Base-by-base conservation (phyloP, 2,797 vertebrate species). In the Cynodonichthys magdalenae region DNA sequence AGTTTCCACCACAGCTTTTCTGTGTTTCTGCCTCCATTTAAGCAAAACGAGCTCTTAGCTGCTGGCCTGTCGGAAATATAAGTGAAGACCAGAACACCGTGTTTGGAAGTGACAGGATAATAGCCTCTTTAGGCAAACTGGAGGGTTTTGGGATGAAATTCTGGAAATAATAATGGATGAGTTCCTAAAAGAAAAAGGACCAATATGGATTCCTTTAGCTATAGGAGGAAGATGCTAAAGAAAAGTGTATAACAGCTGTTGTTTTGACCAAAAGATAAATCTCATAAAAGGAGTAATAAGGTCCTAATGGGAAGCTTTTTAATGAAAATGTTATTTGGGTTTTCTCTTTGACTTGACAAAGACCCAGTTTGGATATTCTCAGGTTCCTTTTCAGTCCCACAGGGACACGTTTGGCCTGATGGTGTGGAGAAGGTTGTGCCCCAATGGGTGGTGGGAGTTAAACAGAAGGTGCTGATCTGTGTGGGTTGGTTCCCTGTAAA, bases 21-120 rank as follows among this genome's bases (percentile, higher is more conserved):
- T 80, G 86, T 79, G 82, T 83, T 31, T 82, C 81, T 54, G 71
- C 77, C 75, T 73, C 27, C 51, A 84, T 82, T 77, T 77, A 74
- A 75, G 79, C 71, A 79, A 88, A 90, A 89, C 71, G 69, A 84
- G 86, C 83, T 85, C 89, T 90, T 87, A 86, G 83, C 71, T 28
- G 71, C 56, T 74, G 61, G 78, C 75, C 77, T 69, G 75, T 80
- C 54, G 49, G 65, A 79, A 66, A 70, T 45, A 59, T 60, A 75
- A 41, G 69, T 67, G 51, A 63, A 31, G 73, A 79, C 53, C 66
- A 69, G 74, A 77, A 75, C 69, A 71, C 52, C 66, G 65, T 51
- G 57, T 79, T 84, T 77, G 66, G 62, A 73, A 53, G 31, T 28
- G 69, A 82, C 65, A 75, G 57, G 59, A 77, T 72, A 56, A 44